phyloP scores from a whole-genome alignment of 1,140 invertebrate genomes.

The Caenorhabditis inopinata region DNA sequence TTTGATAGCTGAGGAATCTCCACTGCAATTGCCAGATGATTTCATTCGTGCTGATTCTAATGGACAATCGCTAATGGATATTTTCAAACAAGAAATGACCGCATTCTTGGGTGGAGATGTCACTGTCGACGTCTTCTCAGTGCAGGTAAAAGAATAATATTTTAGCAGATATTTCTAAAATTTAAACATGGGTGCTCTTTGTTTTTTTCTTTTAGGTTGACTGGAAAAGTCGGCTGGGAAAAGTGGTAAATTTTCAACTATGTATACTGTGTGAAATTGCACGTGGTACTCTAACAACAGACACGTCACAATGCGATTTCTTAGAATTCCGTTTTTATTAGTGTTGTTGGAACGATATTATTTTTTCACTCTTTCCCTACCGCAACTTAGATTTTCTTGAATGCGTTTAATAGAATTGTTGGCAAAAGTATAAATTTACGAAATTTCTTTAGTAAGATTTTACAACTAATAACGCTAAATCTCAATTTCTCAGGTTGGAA shows the following conservation, averaged over 20 bases:
- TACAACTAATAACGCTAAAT: too few relatives aligned
- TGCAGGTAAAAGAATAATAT: slow-evolving; percentile 56
- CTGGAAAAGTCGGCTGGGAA: slow-evolving; percentile 15
- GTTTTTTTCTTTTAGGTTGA: slow-evolving; percentile 3
- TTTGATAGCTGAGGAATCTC: slow-evolving; percentile 40
- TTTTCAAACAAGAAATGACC: slow-evolving; percentile 47
- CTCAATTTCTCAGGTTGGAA: slow-evolving; percentile 22
- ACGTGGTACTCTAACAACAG: too few relatives aligned
- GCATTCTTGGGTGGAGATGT: slow-evolving; percentile 44
- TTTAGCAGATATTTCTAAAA: too few relatives aligned
- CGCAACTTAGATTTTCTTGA: too few relatives aligned
- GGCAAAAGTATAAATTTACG: too few relatives aligned
- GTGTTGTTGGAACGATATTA: too few relatives aligned
- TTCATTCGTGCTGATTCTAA: slow-evolving; percentile 45
- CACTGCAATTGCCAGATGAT: slow-evolving; percentile 36
- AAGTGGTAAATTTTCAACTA: not conserved
- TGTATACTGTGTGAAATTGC: not conserved
- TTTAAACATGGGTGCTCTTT: too few relatives aligned
- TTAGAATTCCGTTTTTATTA: too few relatives aligned
- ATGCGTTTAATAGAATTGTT: too few relatives aligned
- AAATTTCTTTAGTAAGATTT: too few relatives aligned
- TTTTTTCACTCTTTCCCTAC: too few relatives aligned
- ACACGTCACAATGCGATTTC: too few relatives aligned
- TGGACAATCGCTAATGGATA: slow-evolving; percentile 41
- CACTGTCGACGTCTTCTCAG: slow-evolving; percentile 57